Evolutionary conservation across 2,888 invertebrate species (phyloP).

Genomic region (Heliconius cydno): DNA sequence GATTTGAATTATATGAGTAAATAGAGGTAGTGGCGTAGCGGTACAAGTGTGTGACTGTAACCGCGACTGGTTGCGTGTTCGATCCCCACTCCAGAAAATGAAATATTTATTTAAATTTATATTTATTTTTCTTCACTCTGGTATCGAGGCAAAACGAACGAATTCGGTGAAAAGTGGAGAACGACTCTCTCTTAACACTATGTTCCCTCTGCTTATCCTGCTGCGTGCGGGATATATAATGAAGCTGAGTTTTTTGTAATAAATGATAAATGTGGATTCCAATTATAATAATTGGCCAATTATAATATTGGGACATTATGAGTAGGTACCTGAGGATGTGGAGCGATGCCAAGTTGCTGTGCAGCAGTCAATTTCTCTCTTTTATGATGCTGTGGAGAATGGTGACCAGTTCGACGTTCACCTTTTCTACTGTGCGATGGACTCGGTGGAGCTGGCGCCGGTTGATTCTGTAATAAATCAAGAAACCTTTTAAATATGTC

Average conservation of each 20-base stretch:
- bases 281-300: not conserved
- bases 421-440: constrained; percentile 76
- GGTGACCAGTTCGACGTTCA: constrained; percentile 75
- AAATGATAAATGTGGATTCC: not conserved
- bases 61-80: too few relatives aligned
- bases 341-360: constrained; percentile 74
- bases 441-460: constrained; percentile 71
- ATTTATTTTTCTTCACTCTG: too few relatives aligned
- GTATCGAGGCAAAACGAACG: too few relatives aligned
- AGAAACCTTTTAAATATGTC: not conserved
- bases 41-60: too few relatives aligned
- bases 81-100: too few relatives aligned
- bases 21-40: too few relatives aligned
- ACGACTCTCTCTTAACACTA: too few relatives aligned
- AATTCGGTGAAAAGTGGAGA: too few relatives aligned
- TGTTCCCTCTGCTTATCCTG: too few relatives aligned
- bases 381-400: constrained; percentile 78
- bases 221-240: too few relatives aligned
- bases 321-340: constrained; percentile 70
- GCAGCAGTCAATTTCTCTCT: constrained; percentile 79
- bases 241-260: not conserved
- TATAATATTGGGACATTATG: not conserved
- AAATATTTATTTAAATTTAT: too few relatives aligned
- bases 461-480: constrained; percentile 61
- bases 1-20: too few relatives aligned